phyloP scores from a whole-genome alignment of 2,113 vertebrate species.

The Pteropus alecto region DNA sequence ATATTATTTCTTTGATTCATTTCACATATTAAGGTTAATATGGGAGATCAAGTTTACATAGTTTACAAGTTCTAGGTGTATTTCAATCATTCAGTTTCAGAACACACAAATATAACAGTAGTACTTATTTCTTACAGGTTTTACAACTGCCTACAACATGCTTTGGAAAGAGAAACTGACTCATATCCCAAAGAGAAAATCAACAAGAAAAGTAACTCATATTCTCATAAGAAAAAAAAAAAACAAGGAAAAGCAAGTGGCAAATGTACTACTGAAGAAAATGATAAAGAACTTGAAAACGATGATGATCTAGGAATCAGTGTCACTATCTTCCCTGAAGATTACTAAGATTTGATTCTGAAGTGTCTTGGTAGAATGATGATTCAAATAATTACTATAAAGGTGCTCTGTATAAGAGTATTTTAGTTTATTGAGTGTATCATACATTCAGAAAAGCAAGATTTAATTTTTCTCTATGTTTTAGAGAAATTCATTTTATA shows the following conservation, averaged over 20 bases:
- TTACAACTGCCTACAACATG: constrained; percentile 82
- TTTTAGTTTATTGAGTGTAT: constrained; percentile 4
- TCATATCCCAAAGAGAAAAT: neutral
- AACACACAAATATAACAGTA: neutral
- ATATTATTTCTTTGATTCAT: neutral
- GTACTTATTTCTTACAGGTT: constrained; percentile 83
- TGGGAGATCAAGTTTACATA: neutral
- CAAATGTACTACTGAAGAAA: neutral
- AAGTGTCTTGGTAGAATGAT: neutral
- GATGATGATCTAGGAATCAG: constrained; percentile 19
- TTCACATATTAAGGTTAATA: neutral
- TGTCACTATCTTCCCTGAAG: constrained; percentile 57
- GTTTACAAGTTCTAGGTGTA: neutral
- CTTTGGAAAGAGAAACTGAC: constrained; percentile 72
- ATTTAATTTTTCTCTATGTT: neutral
- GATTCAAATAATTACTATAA: neutral
- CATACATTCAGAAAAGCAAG: neutral
- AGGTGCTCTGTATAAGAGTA: constrained; percentile 78
- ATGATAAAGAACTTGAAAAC: neutral
- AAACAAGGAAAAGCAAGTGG: neutral
- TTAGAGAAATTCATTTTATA: constrained; percentile 7
- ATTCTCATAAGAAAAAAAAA: constrained; percentile 81
- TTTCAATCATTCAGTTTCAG: neutral
- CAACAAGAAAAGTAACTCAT: neutral
- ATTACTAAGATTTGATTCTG: constrained; percentile 24